Evolutionary conservation across 2,888 invertebrate genomes (phyloP).

Genomic region (Limenitis camilla): DNA sequence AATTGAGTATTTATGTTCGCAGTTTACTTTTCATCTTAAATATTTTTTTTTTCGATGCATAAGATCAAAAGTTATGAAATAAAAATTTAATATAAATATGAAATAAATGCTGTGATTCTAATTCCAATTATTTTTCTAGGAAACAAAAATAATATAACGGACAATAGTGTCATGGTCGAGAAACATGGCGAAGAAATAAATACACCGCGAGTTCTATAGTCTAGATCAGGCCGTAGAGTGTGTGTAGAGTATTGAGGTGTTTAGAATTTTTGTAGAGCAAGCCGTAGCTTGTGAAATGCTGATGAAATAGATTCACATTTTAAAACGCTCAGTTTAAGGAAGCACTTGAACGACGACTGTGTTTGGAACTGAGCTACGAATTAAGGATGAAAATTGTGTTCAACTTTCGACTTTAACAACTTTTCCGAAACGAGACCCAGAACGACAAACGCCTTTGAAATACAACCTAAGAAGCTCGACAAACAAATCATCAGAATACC

Average conservation of each 20-base stretch:
- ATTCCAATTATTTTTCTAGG: conserved; percentile 54
- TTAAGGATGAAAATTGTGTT: conserved; percentile 3
- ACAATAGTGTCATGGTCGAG: conserved; percentile 56
- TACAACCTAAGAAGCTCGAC: not conserved
- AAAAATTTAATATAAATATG: too few species aligned
- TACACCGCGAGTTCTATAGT: conserved; percentile 51
- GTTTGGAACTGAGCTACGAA: conserved; percentile 5
- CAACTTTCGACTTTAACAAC: not conserved
- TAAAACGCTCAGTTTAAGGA: conserved; percentile 7
- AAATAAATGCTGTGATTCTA: too few species aligned
- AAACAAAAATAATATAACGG: conserved; percentile 54
- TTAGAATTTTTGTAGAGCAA: conserved; percentile 31
- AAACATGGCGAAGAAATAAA: conserved; percentile 41
- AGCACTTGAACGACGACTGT: conserved; percentile 11
- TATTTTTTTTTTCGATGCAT: too few species aligned
- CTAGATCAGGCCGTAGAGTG: conserved; percentile 36
- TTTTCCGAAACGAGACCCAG: not conserved
- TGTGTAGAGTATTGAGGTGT: conserved; percentile 26
- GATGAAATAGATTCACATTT: not conserved
- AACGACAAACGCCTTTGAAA: not conserved
- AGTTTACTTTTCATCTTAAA: too few species aligned
- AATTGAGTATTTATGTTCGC: too few species aligned
- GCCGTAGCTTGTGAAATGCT: conserved; percentile 11
- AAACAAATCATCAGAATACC: too few species aligned
- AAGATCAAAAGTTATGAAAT: too few species aligned